Conservation (phyloP, 2,888 invertebrate species). For the Euspilapteryx auroguttella region DNA sequence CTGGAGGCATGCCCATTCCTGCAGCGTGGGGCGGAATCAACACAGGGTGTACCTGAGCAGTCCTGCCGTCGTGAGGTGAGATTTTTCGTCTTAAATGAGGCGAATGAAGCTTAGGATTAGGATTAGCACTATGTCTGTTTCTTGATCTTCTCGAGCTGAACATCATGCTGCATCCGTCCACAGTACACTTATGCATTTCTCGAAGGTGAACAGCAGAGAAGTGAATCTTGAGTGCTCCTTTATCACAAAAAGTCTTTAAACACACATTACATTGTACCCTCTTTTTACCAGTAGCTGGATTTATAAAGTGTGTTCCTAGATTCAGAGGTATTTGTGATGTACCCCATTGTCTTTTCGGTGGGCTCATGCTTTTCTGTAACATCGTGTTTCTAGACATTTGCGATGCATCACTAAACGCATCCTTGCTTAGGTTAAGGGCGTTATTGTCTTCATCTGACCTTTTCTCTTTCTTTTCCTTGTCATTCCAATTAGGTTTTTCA, state of each 20-base stretch:
- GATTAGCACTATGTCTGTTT: constrained; percentile 96
- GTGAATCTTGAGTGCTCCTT: constrained; percentile 98
- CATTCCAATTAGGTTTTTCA: constrained; percentile 32
- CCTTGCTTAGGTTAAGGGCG: constrained; percentile 50
- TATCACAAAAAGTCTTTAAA: constrained; percentile 98
- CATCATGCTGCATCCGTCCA: constrained; percentile 99
- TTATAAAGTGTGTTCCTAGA: constrained; percentile 86
- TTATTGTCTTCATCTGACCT: constrained; percentile 40
- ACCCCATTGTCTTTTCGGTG: constrained; percentile 80
- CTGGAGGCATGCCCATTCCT: constrained; percentile 65
- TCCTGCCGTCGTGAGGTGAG: constrained; percentile 91
- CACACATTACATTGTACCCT: constrained; percentile 98
- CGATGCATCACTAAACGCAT: constrained; percentile 30
- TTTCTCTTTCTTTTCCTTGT: constrained; percentile 30
- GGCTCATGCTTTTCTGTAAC: constrained; percentile 68
- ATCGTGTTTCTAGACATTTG: constrained; percentile 51
- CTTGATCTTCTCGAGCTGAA: constrained; percentile 95
- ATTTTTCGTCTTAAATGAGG: constrained; percentile 92
- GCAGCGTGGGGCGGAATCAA: constrained; percentile 72
- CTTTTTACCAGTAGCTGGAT: constrained; percentile 93
- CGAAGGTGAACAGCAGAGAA: constrained; percentile 97
- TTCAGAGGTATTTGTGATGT: constrained; percentile 77
- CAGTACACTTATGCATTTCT: constrained; percentile 99
- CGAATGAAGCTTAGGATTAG: constrained; percentile 96
- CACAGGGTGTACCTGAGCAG: constrained; percentile 82